phyloP scores from a whole-genome alignment of 2,888 invertebrate species.

The Cistogaster globosa region DNA sequence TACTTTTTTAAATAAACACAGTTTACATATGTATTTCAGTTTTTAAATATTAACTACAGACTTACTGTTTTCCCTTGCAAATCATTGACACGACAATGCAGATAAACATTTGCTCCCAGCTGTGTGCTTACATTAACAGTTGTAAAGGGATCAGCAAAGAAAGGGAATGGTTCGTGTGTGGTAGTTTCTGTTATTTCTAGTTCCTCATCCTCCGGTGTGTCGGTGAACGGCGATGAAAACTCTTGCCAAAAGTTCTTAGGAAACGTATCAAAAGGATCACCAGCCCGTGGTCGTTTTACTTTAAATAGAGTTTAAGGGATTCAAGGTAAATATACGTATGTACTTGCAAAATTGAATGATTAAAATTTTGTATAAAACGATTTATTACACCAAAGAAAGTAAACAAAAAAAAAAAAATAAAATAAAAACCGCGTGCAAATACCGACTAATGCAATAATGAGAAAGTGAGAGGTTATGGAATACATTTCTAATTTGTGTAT shows the following conservation, averaged over 20 bases:
- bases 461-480: too few species aligned
- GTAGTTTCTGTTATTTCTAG: constrained; percentile 83
- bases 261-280: constrained; percentile 83
- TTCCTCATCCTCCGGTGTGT: constrained; percentile 82
- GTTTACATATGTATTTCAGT: too few species aligned
- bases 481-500: too few species aligned
- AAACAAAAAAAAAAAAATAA: too few species aligned
- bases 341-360: too few species aligned
- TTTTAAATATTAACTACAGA: background rate
- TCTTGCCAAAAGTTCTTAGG: constrained; percentile 83
- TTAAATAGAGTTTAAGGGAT: constrained; percentile 68
- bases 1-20: background rate
- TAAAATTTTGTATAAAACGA: too few species aligned
- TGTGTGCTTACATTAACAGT: constrained; percentile 88
- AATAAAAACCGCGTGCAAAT: too few species aligned
- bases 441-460: too few species aligned
- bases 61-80: constrained; percentile 88
- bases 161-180: constrained; percentile 88
- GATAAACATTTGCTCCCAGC: constrained; percentile 86
- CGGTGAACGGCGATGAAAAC: constrained; percentile 83
- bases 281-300: constrained; percentile 82
- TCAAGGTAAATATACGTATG: too few species aligned
- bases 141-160: constrained; percentile 87
- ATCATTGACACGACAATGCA: constrained; percentile 88
- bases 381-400: too few species aligned